Percentiles rank a stretch among this genome's conserved stretches.
Evolutionary conservation across 2,888 invertebrate genomes (phyloP).

Genomic region (Eugnorisma glareosa): DNA sequence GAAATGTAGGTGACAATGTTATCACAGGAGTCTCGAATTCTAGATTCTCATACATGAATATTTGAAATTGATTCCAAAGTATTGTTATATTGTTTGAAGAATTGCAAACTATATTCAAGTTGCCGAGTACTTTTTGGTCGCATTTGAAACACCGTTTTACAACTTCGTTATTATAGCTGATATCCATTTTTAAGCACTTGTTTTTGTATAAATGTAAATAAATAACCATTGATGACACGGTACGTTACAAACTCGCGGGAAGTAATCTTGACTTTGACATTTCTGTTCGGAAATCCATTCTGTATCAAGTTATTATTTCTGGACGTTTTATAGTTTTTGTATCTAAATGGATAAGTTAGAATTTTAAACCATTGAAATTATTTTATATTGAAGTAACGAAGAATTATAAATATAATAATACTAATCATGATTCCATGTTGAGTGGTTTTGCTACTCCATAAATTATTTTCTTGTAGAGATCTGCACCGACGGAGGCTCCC

Average conservation of each 20-base stretch:
- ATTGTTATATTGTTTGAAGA: conserved; percentile 69
- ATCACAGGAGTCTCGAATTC: conserved; percentile 72
- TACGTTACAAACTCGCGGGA: background rate
- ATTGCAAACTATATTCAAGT: conserved; percentile 77
- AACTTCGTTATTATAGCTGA: conserved; percentile 37
- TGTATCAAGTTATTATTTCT: background rate
- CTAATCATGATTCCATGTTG: background rate
- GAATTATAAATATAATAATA: background rate
- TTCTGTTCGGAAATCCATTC: conserved; percentile 32
- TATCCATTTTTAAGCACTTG: conserved; percentile 66
- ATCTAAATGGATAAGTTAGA: too few relatives aligned
- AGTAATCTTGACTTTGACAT: conserved; percentile 28
- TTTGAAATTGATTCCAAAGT: conserved; percentile 86
- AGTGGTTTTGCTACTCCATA: conserved; percentile 36
- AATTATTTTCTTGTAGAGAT: too few relatives aligned
- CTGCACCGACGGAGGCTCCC: too few relatives aligned
- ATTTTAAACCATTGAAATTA: background rate
- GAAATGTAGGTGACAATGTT: conserved; percentile 76
- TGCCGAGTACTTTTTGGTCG: conserved; percentile 69
- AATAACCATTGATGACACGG: background rate
- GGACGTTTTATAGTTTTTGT: too few relatives aligned
- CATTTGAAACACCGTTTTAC: conserved; percentile 76
- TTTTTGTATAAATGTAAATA: background rate
- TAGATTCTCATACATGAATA: conserved; percentile 79
- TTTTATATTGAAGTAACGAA: background rate